Conservation (phyloP, 2,113 vertebrate species). For the Scatophagus argus region DNA sequence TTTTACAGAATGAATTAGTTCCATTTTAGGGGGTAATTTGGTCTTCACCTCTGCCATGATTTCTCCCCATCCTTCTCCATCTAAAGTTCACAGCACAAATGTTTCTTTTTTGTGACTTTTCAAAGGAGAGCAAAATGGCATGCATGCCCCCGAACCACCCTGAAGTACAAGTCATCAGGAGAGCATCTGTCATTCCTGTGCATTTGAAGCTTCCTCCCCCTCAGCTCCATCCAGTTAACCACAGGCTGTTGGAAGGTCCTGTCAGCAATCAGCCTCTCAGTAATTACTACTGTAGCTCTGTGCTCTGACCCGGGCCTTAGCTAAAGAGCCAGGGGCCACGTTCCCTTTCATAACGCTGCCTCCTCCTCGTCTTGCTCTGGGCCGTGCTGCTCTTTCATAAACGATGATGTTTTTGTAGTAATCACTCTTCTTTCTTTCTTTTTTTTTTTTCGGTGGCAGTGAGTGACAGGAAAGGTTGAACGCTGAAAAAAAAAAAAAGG, state of each 20-base stretch:
- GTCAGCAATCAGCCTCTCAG: conserved; percentile 73
- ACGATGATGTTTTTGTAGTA: conserved; percentile 36
- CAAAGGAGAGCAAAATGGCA: conserved; percentile 46
- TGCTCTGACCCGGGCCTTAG: conserved; percentile 55
- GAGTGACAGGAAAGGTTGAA: conserved; percentile 46
- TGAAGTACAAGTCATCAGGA: conserved; percentile 59
- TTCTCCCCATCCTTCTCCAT: background rate
- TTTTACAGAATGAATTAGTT: conserved; percentile 28
- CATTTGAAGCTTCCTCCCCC: conserved; percentile 70
- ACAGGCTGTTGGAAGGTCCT: conserved; percentile 76
- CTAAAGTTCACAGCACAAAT: conserved; percentile 14
- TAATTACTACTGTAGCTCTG: conserved; percentile 76
- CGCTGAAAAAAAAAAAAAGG: conserved; percentile 34
- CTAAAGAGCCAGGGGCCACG: conserved; percentile 65
- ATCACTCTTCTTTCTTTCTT: conserved; percentile 15
- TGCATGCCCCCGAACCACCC: conserved; percentile 53
- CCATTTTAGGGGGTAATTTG: conserved; percentile 21
- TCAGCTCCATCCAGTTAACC: conserved; percentile 71
- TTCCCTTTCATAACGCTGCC: conserved; percentile 64
- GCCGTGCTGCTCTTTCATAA: conserved; percentile 33
- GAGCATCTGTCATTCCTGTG: conserved; percentile 68
- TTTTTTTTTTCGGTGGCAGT: background rate
- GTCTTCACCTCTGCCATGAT: background rate
- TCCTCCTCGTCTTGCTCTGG: conserved; percentile 46
- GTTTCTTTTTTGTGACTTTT: conserved; percentile 32